Conservation (phyloP, 2,113 vertebrate species). For the Eurystomus gularis region DNA sequence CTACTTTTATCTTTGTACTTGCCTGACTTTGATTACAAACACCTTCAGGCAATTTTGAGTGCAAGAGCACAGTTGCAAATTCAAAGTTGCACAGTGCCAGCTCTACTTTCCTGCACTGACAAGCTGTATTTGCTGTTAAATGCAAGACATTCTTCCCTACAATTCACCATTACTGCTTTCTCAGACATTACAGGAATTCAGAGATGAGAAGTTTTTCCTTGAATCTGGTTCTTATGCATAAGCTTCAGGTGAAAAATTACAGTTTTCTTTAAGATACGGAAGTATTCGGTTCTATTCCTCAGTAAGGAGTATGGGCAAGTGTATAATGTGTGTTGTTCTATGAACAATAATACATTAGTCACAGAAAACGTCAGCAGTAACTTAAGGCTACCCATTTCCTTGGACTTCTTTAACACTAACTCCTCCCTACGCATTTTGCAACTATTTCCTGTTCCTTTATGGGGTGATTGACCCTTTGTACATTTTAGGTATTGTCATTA, state of each 20-base stretch:
- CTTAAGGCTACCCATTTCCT: neutral
- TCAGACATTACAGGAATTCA: neutral
- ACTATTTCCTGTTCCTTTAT: slow-evolving; percentile 47
- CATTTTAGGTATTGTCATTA: slow-evolving; percentile 52
- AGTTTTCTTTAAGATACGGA: neutral
- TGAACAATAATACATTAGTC: slow-evolving; percentile 25
- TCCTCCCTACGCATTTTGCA: slow-evolving; percentile 24
- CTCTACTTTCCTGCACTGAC: neutral
- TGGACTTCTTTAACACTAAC: neutral
- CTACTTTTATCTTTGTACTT: neutral
- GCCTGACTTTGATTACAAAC: neutral
- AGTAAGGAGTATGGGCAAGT: neutral
- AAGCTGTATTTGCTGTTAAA: neutral
- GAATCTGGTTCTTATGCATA: neutral
- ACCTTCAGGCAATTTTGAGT: neutral
- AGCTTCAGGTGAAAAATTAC: neutral
- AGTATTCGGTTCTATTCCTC: neutral
- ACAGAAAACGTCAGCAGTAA: neutral
- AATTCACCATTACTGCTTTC: neutral
- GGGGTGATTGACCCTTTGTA: slow-evolving; percentile 40
- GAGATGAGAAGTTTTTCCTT: neutral
- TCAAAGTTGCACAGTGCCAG: neutral
- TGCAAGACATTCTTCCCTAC: neutral
- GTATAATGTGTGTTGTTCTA: neutral
- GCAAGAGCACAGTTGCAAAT: neutral